phyloP scores from a whole-genome alignment of 2,113 vertebrate species.

The Nothobranchius furzeri region DNA sequence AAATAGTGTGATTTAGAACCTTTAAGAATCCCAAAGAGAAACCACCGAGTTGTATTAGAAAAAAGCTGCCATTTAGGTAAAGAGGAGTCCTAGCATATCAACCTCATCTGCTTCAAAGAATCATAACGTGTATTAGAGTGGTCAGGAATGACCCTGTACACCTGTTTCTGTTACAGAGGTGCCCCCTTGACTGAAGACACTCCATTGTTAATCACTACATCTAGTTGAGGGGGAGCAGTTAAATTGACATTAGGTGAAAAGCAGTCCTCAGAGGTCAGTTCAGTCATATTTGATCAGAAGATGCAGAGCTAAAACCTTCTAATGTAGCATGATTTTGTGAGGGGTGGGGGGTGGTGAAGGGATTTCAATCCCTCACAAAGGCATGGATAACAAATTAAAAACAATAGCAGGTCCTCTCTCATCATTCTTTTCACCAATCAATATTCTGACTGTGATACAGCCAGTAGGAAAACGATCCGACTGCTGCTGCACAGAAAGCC shows the following conservation, averaged over 20 bases:
- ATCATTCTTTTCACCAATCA: conserved; percentile 42
- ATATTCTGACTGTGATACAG: conserved; percentile 50
- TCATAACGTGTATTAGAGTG: background rate
- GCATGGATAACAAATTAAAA: conserved; percentile 40
- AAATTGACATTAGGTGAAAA: conserved; percentile 58
- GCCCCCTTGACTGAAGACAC: background rate
- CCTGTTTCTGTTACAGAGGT: background rate
- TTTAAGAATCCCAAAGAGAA: too few relatives aligned
- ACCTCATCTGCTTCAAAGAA: background rate
- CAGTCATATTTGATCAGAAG: conserved; percentile 41
- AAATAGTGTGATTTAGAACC: too few relatives aligned
- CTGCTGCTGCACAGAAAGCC: conserved; percentile 26
- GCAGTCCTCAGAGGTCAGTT: conserved; percentile 40
- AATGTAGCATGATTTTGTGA: conserved; percentile 18
- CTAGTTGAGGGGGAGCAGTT: background rate
- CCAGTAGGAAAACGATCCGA: conserved; percentile 31
- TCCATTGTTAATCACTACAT: conserved; percentile 2
- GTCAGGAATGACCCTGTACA: background rate
- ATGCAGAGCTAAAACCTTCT: conserved; percentile 23
- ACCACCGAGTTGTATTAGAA: too few relatives aligned
- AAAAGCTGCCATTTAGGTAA: background rate
- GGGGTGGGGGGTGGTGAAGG: background rate
- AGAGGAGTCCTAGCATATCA: background rate
- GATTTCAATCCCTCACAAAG: conserved; percentile 18
- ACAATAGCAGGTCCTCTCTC: conserved; percentile 13